Conservation (phyloP, 2,113 vertebrate genomes). For the Haplochromis burtoni region DNA sequence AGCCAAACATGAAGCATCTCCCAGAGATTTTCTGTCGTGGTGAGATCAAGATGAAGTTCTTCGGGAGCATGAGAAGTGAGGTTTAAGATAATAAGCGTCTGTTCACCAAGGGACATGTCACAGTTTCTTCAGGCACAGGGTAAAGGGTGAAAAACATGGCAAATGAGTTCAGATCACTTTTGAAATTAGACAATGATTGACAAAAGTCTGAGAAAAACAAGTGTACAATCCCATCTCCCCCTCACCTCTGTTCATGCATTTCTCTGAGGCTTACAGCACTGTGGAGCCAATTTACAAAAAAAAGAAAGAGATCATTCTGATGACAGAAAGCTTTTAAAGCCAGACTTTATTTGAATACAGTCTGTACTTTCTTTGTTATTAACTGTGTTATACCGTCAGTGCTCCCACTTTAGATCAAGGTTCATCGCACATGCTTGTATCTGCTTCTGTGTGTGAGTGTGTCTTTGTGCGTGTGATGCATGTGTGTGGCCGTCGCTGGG, state of each 20-base stretch:
- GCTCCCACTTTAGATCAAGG: neutral
- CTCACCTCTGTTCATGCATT: neutral
- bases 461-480: neutral
- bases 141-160: neutral
- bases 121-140: neutral
- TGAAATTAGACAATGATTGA: neutral
- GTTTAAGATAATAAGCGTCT: neutral
- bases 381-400: neutral
- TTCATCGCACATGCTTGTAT: neutral
- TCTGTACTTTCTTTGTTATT: neutral
- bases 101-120: neutral
- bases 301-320: neutral
- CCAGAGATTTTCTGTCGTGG: neutral
- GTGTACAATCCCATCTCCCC: neutral
- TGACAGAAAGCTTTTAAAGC: neutral
- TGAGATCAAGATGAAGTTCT: neutral
- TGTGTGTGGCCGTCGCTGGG: slow-evolving; percentile 55
- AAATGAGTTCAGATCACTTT: neutral
- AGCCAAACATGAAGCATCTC: neutral
- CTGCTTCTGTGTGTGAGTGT: neutral
- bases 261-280: neutral
- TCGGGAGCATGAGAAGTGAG: neutral
- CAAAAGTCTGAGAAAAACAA: neutral
- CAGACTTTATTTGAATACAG: neutral
- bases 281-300: neutral